Percentiles rank a stretch among this genome's conserved stretches.
phyloP scores from a whole-genome alignment of 2,797 vertebrate genomes.

The Amazona ochrocephala region DNA sequence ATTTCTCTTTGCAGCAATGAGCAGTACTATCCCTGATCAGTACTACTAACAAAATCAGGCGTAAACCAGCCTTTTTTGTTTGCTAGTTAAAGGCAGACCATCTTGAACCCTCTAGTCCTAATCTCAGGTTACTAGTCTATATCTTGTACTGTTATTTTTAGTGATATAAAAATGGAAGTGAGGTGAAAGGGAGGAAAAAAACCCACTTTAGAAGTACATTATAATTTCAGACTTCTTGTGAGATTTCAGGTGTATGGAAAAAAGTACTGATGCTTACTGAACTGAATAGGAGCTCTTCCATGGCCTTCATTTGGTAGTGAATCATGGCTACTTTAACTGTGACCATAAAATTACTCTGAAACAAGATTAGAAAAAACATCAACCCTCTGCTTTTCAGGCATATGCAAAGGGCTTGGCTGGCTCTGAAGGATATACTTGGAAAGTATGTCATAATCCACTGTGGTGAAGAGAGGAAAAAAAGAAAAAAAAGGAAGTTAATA shows the following conservation, averaged over 20 bases:
- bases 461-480: background rate
- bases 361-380: background rate
- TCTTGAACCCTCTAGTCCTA: background rate
- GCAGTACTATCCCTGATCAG: background rate
- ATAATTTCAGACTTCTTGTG: background rate
- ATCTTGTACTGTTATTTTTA: background rate
- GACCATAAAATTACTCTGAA: background rate
- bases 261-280: background rate
- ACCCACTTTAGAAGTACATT: background rate
- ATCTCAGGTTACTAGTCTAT: background rate
- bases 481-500: background rate
- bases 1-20: background rate
- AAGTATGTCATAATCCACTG: background rate
- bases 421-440: background rate
- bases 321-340: background rate
- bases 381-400: constrained; percentile 22
- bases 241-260: background rate
- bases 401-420: background rate
- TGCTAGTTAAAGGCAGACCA: background rate
- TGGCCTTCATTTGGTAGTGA: background rate
- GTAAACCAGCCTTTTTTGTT: background rate
- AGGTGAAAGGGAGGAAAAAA: background rate
- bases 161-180: background rate
- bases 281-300: background rate
- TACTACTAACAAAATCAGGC: background rate